Percentiles rank a stretch among this genome's conserved stretches.
phyloP scores from a whole-genome alignment of 64 coral and sea anemone species.

The Acropora tenuis region DNA sequence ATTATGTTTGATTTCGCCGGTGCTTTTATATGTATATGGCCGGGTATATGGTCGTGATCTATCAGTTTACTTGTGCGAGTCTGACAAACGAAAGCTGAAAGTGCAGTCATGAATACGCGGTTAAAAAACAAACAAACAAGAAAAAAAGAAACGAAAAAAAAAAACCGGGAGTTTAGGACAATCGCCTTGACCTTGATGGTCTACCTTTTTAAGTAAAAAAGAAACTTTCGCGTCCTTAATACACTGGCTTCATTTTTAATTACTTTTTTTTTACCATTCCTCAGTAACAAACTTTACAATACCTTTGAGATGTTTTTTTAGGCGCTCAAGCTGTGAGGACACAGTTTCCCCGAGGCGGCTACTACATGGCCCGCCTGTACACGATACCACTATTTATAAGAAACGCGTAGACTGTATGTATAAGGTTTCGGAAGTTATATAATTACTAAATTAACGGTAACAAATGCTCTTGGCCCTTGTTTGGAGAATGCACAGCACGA shows the following conservation, averaged over 20 bases:
- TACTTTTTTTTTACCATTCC: not conserved
- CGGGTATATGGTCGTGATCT: too few relatives aligned
- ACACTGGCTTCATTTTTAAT: too few relatives aligned
- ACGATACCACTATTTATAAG: not conserved
- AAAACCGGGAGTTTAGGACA: not conserved
- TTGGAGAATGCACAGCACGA: constrained; percentile 10
- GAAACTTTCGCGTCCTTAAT: too few relatives aligned
- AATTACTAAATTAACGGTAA: constrained; percentile 25
- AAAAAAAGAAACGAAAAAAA: not conserved
- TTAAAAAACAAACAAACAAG: not conserved
- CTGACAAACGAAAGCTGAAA: not conserved
- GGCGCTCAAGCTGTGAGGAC: constrained; percentile 6
- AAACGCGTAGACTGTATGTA: constrained; percentile 1
- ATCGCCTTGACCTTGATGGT: not conserved
- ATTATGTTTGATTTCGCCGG: not conserved
- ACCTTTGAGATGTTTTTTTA: not conserved
- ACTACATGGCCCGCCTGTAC: not conserved
- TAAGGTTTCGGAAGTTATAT: constrained; percentile 36
- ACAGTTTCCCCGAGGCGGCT: not conserved
- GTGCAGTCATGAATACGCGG: not conserved
- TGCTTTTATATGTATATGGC: not conserved
- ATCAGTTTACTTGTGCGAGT: too few relatives aligned
- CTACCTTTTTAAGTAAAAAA: too few relatives aligned
- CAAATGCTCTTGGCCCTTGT: constrained; percentile 21
- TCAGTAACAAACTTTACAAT: not conserved